Conservation (phyloP, 2,113 vertebrate species). For the Mystacornis crossleyi region DNA sequence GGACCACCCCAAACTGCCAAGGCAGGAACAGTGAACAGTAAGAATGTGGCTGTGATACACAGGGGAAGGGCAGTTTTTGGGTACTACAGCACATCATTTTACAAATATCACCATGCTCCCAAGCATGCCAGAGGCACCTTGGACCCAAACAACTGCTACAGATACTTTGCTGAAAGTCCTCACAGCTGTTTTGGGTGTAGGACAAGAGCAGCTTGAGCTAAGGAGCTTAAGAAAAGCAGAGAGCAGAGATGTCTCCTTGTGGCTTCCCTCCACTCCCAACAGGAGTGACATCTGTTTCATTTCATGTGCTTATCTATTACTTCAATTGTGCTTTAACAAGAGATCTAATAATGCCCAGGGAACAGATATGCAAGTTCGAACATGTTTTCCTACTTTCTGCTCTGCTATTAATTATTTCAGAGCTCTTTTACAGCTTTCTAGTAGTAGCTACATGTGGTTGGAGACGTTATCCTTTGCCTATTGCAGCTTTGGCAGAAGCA, state of each 20-base stretch:
- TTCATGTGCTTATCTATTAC: neutral
- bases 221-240: neutral
- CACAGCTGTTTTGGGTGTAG: neutral
- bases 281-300: neutral
- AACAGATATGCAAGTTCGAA: neutral
- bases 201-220: neutral
- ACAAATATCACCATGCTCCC: rapidly evolving
- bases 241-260: neutral
- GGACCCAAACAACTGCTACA: neutral
- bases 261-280: neutral
- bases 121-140: neutral
- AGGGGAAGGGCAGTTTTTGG: neutral
- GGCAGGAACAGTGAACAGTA: neutral
- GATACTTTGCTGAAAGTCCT: neutral
- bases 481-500: neutral
- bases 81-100: neutral
- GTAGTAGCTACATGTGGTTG: neutral
- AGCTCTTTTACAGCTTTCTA: neutral
- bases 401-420: neutral
- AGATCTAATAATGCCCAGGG: neutral
- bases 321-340: slow-evolving; percentile 24
- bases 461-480: neutral
- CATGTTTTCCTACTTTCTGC: neutral
- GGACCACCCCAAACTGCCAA: neutral
- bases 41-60: rapidly evolving